Base-by-base conservation (phyloP, 64 coral and sea anemone species). In the Catalaphyllia jardinei region DNA sequence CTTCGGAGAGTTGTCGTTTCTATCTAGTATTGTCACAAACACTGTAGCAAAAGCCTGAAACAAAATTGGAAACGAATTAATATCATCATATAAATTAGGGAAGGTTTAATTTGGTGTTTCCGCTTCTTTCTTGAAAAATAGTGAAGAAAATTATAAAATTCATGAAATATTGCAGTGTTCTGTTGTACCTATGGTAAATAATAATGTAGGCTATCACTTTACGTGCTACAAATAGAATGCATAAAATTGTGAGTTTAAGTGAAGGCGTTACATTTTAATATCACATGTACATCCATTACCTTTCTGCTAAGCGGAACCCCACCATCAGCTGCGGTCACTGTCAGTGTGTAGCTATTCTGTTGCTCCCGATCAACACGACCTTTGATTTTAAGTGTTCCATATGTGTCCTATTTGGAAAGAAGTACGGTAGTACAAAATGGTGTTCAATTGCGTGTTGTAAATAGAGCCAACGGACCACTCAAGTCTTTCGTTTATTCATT, bases 21-120 rank as follows among this genome's bases (percentile, higher is more conserved):
- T 82, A 91, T 98, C 96, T 18, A 93, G 73, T 17, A 98, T 91
- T n/a, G 82, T 93, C 29, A 98, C 61, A 85, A 90, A 79, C 38
- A 95, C 88, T 28, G 42, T 92, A 33, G 93, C 90, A 76, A 79
- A 78, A 10, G 90, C 96, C 96, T 96, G 25, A 80, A 62, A 51
- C 15, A 29, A n/a, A 60, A 88, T 13, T n/a, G n/a, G n/a, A n/a
- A n/a, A n/a, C n/a, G n/a, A n/a, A n/a, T n/a, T n/a, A n/a, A 1
- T 35, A 35, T 35, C 33, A 35, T 60, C 10, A 20, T 29, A 46
- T 20, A 25, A 29, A 31, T 18, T 3, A 10, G 24, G 3, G 86
- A 33, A 31, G 12, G 42, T 46, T 46, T 46, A 46, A 46, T 46
- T 46, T 22, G 11, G 14, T 24, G 57, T 61, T 61, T 61, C 2